Evolutionary conservation across 2,888 invertebrate species (phyloP), one percentile per base, ranked within the genome.

Genomic region (Diabrotica balteata): DNA sequence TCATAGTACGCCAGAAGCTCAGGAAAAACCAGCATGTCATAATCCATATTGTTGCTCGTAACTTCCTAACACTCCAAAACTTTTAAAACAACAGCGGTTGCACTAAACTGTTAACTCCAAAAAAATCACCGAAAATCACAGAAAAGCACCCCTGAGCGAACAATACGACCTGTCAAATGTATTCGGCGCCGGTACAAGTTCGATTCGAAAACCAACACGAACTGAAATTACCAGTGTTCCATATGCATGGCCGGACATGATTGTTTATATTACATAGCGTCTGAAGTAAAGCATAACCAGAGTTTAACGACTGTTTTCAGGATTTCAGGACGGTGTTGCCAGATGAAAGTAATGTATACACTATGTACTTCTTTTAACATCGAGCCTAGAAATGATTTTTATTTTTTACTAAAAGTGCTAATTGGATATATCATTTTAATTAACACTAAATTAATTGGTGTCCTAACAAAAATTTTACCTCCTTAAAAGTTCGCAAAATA

Each of bases 1-100:
- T 89, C 89, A 80, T 89, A 89, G 83, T 89, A 89, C 77, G 87
- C 88, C 76, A 88, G 85, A 68, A 89, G 86, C 69, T 89, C 89
- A 76, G 89, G 88, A 82, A 88, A 89, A 76, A 89, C 85, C 79
- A 89, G 84, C 81, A 89, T 87, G 76, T 90, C 89, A 86, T 89
- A 89, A 88, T 89, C 89, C 89, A 89, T 89, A 54, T 43, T 43
- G 55, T 8, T 32, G 32, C 49, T 49, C 8, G 42, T 46, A 70
- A 65, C 50, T 63, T 57, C 53, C 60, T 59, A 50, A 11, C 57
- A 63, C 55, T 53, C 42, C 52, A 53, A 58, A 58, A 63, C 55
- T 49, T 55, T 43, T 55, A 32, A 57, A 10, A 50, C 17, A n/a
- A 46, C 45, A 62, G 49, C n/a, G 32, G 43, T 7, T 10, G 32